These are phyloP conservation scores for Cheilosia vulpina DNA, from an alignment of 2,888 invertebrate genomes.

Conservation along the genomic window DNA sequence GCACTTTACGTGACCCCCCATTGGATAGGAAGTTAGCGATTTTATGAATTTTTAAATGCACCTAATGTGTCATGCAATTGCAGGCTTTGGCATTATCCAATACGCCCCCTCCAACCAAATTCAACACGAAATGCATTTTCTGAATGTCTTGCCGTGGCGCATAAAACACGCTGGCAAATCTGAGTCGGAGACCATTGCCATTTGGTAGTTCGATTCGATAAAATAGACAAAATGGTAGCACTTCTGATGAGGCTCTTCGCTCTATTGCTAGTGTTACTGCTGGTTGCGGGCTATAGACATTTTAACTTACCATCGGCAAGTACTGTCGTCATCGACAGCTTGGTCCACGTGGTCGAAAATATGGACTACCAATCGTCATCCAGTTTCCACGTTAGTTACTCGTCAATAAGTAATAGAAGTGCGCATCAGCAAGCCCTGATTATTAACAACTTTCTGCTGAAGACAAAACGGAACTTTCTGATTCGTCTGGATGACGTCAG, in stretches of 20 bases:
- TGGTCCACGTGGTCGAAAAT: constrained; percentile 18
- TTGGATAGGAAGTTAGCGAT: background rate
- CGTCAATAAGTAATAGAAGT: constrained; percentile 17
- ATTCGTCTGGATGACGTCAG: constrained; percentile 43
- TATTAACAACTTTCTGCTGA: constrained; percentile 44
- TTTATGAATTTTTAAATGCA: constrained; percentile 7
- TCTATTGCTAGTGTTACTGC: background rate
- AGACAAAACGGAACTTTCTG: background rate
- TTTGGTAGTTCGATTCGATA: background rate
- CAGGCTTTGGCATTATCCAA: background rate
- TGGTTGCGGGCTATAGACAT: background rate
- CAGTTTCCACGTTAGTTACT: constrained; percentile 35
- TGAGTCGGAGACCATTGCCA: background rate
- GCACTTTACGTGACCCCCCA: background rate
- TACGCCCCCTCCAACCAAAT: background rate
- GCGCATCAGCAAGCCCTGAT: constrained; percentile 31
- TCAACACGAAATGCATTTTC: background rate
- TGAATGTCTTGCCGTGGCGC: background rate
- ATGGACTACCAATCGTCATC: constrained; percentile 21
- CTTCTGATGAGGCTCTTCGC: background rate
- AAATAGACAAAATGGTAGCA: background rate
- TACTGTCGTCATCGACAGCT: background rate
- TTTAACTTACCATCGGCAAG: background rate
- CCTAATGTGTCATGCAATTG: constrained; percentile 25
- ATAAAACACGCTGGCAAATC: constrained; percentile 18